Evolutionary conservation across 1,140 invertebrate species (phyloP).

Genomic region (Drosophila kanapiae): DNA sequence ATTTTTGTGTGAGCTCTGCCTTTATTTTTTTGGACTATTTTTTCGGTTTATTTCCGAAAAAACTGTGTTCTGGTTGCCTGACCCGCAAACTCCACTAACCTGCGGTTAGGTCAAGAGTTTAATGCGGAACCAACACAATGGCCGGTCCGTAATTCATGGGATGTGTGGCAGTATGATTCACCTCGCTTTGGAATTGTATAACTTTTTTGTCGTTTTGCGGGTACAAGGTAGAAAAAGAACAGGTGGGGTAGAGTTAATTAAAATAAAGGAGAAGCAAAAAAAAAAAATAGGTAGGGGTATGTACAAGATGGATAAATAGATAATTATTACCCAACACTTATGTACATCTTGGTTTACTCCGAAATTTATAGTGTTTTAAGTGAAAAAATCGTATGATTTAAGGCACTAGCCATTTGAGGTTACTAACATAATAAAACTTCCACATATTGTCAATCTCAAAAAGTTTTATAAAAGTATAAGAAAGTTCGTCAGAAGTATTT

Average conservation of each 20-base stretch:
- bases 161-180: constrained; percentile 34
- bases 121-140: constrained; percentile 53
- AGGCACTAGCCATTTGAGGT: not conserved
- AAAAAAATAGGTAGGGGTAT: not conserved
- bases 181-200: constrained; percentile 13
- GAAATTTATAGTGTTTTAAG: not conserved
- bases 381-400: too few species aligned
- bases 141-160: constrained; percentile 21
- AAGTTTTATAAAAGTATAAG: too few species aligned
- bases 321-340: constrained; percentile 3
- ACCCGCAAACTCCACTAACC: constrained; percentile 44
- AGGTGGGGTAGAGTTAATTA: constrained; percentile 28
- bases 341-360: not conserved
- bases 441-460: too few species aligned
- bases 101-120: constrained; percentile 44
- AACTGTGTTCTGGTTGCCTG: constrained; percentile 52
- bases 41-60: constrained; percentile 43
- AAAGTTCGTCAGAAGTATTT: too few species aligned
- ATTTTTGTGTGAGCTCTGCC: constrained; percentile 39
- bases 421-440: not conserved
- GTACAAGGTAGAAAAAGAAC: constrained; percentile 22
- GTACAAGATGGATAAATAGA: not conserved
- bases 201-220: constrained; percentile 7
- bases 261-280: constrained; percentile 3
- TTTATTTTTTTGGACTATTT: constrained; percentile 34